These are phyloP conservation scores for Sphaeridia pumilis DNA, from an alignment of 2,888 invertebrate species.

Conservation along the genomic window DNA sequence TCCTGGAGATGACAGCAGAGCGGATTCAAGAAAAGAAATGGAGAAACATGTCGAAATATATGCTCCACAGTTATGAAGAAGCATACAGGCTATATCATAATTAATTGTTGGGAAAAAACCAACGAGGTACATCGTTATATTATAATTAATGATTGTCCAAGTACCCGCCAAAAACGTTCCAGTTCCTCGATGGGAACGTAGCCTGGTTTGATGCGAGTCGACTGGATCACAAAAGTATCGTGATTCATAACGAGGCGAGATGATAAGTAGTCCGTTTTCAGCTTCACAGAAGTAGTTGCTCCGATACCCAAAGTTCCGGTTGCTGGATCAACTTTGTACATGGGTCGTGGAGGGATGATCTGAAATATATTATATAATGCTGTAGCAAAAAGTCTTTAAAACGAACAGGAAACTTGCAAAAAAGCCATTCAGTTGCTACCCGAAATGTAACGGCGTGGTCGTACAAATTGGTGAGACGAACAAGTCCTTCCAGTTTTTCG, in stretches of 20 bases:
- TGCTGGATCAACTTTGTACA: background rate
- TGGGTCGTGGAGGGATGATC: background rate
- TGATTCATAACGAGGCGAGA: background rate
- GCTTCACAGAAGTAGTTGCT: background rate
- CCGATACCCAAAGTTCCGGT: background rate
- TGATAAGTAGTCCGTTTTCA: conserved; percentile 1
- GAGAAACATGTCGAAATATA: too few species aligned
- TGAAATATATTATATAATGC: background rate
- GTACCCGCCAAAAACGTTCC: background rate
- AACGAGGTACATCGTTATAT: too few species aligned
- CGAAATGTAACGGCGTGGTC: background rate
- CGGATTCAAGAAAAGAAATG: too few species aligned
- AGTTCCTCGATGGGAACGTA: background rate
- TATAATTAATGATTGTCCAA: too few species aligned
- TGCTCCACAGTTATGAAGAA: too few species aligned
- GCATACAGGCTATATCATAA: too few species aligned
- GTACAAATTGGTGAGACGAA: background rate
- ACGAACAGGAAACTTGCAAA: background rate
- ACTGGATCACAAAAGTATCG: background rate
- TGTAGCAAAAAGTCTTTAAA: background rate
- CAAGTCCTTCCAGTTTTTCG: background rate
- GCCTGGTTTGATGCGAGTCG: background rate
- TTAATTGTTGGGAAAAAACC: too few species aligned
- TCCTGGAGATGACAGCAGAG: too few species aligned
- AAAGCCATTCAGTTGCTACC: background rate